Conservation (phyloP, 2,888 invertebrate species). For the Drosophila testacea region DNA sequence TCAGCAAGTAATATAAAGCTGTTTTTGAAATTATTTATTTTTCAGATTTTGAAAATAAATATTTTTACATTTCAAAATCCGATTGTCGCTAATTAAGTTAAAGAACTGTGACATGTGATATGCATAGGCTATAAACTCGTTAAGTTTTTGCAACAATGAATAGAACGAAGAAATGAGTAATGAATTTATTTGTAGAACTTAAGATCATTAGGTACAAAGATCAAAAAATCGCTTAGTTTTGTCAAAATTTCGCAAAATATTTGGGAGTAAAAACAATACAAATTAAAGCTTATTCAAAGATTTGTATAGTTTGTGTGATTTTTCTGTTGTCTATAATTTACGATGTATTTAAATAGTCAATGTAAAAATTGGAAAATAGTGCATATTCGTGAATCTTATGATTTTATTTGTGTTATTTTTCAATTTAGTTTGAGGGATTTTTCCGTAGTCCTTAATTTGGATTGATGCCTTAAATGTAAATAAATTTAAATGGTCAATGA, state of each 20-base stretch:
- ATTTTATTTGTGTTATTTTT: neutral
- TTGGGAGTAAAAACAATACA: neutral
- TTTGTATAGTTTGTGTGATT: too few relatives aligned
- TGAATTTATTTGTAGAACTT: slow-evolving; percentile 3
- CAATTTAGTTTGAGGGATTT: neutral
- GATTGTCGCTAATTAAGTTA: slow-evolving; percentile 7
- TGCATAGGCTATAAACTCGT: slow-evolving; percentile 3
- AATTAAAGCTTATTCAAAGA: too few relatives aligned
- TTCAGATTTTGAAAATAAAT: neutral
- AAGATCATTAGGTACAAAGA: slow-evolving; percentile 1
- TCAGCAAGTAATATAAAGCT: neutral
- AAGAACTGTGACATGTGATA: neutral
- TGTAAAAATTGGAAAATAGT: neutral
- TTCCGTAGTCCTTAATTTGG: neutral
- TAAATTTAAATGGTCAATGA: neutral
- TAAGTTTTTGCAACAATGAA: neutral
- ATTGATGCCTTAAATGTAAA: neutral
- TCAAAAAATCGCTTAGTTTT: neutral
- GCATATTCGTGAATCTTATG: neutral
- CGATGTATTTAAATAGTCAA: neutral
- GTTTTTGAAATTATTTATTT: neutral
- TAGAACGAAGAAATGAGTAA: slow-evolving; percentile 1
- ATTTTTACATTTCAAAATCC: neutral
- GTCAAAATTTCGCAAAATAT: neutral
- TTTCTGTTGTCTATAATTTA: too few relatives aligned